Percentiles rank a stretch among this genome's conserved stretches.
Conservation (phyloP, 1,140 invertebrate genomes). For the Cydia pomonella region DNA sequence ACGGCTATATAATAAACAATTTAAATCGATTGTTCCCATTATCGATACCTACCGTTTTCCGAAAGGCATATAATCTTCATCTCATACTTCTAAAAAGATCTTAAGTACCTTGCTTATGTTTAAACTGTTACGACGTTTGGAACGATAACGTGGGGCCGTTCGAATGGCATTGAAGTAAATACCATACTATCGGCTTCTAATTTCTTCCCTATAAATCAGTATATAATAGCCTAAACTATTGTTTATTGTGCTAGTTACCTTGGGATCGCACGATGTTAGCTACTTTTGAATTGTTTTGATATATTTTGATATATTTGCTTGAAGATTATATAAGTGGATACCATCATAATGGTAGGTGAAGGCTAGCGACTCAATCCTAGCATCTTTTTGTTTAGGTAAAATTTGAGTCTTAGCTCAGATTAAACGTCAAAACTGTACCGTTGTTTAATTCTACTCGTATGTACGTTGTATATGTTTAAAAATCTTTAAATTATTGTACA, state of each 20-base stretch:
- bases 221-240: slow-evolving; percentile 27
- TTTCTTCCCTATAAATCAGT: slow-evolving; percentile 33
- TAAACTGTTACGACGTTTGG: not conserved
- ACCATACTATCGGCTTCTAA: slow-evolving; percentile 26
- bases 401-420: too few relatives aligned
- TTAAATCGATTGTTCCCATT: slow-evolving; percentile 1
- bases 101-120: not conserved
- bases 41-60: not conserved
- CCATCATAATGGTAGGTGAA: not conserved
- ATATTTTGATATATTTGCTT: not conserved
- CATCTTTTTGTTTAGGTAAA: too few relatives aligned
- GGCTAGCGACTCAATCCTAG: too few relatives aligned
- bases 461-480: too few relatives aligned
- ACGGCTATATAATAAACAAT: slow-evolving; percentile 11
- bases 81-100: not conserved
- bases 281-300: slow-evolving; percentile 5
- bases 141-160: not conserved
- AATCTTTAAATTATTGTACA: too few relatives aligned
- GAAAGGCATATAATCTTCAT: not conserved
- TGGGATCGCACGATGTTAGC: slow-evolving; percentile 16
- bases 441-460: too few relatives aligned
- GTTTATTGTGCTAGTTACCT: slow-evolving; percentile 28
- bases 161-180: slow-evolving; percentile 31
- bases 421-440: too few relatives aligned
- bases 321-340: not conserved